Evolutionary conservation across 2,888 invertebrate species (phyloP).

Genomic region (Dorcus hopei): DNA sequence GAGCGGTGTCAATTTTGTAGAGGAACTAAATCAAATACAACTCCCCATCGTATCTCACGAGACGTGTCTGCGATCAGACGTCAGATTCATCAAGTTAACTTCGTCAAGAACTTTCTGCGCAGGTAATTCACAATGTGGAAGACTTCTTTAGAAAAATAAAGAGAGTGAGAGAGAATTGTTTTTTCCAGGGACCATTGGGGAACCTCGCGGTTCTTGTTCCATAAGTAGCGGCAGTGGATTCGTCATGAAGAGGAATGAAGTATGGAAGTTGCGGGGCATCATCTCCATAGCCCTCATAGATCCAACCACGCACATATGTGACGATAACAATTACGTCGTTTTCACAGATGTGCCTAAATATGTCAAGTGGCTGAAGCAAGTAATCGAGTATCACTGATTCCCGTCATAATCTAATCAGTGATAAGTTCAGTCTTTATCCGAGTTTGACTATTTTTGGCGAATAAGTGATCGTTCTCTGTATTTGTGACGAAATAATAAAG

Average conservation of each 20-base stretch:
- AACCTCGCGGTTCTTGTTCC: constrained; percentile 31
- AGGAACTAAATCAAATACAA: constrained; percentile 53
- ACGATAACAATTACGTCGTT: too few relatives aligned
- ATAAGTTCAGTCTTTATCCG: too few relatives aligned
- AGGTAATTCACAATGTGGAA: constrained; percentile 31
- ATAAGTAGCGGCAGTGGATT: constrained; percentile 61
- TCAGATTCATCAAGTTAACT: constrained; percentile 41
- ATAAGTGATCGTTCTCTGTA: too few relatives aligned
- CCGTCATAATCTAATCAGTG: too few relatives aligned
- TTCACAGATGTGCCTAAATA: too few relatives aligned
- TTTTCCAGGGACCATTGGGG: constrained; percentile 49
- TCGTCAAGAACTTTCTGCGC: constrained; percentile 53
- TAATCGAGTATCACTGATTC: too few relatives aligned
- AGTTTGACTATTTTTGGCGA: too few relatives aligned
- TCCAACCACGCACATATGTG: constrained; percentile 13
- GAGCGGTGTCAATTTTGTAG: constrained; percentile 45
- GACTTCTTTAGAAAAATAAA: too few relatives aligned
- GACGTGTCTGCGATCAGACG: constrained; percentile 55
- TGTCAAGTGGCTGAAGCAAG: too few relatives aligned
- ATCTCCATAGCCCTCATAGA: too few relatives aligned
- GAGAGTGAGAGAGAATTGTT: neutral
- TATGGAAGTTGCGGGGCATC: constrained; percentile 53
- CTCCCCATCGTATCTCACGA: constrained; percentile 58
- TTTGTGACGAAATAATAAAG: too few relatives aligned
- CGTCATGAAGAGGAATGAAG: constrained; percentile 44